phyloP scores from a whole-genome alignment of 2,797 vertebrate species.

The Myotis myotis region DNA sequence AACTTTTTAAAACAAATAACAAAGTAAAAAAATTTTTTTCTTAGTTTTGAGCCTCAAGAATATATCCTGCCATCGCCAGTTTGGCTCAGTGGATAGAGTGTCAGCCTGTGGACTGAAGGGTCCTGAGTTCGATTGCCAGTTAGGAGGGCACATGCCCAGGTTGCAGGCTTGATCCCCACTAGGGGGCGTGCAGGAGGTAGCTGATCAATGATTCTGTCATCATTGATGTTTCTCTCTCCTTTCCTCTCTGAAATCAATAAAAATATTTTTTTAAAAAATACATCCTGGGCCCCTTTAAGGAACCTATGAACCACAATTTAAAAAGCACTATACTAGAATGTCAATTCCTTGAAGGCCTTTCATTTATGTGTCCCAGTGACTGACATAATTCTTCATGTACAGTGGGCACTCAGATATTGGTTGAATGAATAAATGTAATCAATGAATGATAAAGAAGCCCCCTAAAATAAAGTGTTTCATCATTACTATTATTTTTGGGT shows the following conservation, averaged over 20 bases:
- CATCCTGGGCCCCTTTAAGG: background rate
- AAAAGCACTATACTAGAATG: background rate
- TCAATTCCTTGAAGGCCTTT: background rate
- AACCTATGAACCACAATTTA: background rate
- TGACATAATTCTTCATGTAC: background rate
- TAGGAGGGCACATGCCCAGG: too few relatives aligned
- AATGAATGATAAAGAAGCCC: background rate
- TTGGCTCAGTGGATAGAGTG: too few relatives aligned
- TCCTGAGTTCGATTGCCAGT: too few relatives aligned
- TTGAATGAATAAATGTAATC: constrained; percentile 6
- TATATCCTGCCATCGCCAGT: background rate
- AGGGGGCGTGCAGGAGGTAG: too few relatives aligned
- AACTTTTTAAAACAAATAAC: background rate
- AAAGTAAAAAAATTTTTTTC: background rate
- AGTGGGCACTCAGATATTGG: background rate
- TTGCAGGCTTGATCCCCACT: too few relatives aligned
- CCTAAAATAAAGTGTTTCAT: background rate
- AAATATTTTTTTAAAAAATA: background rate
- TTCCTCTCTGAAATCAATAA: too few relatives aligned
- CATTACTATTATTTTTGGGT: background rate
- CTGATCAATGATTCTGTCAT: too few relatives aligned
- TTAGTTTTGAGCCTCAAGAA: background rate
- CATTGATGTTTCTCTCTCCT: too few relatives aligned
- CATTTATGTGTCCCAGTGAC: background rate
- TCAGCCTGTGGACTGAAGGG: too few relatives aligned